These are phyloP conservation scores for Amorpha juglandis DNA, from an alignment of 2,888 invertebrate genomes.

Conservation along the genomic window DNA sequence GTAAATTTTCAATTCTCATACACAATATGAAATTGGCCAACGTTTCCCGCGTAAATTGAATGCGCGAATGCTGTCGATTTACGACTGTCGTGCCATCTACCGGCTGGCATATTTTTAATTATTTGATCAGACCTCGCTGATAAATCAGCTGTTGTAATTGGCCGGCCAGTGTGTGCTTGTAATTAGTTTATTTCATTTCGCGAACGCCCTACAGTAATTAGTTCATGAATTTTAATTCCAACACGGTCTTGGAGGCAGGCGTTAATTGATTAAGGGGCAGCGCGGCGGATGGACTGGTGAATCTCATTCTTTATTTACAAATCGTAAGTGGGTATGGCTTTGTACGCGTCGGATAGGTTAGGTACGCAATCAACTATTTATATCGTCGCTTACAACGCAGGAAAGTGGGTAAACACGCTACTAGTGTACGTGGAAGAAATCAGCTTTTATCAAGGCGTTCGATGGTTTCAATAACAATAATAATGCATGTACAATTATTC, in stretches of 20 bases:
- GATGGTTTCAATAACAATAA: neutral
- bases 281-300: constrained; percentile 30
- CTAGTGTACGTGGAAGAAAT: neutral
- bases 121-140: constrained; percentile 79
- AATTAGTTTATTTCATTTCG: constrained; percentile 73
- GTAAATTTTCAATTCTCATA: constrained; percentile 49
- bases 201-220: constrained; percentile 64
- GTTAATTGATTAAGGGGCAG: constrained; percentile 49
- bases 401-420: neutral
- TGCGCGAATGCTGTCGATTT: constrained; percentile 63
- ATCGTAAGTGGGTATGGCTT: constrained; percentile 29
- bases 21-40: constrained; percentile 50
- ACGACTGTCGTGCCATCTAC: constrained; percentile 59
- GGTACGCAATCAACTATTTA: constrained; percentile 24
- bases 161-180: constrained; percentile 60
- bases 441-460: neutral
- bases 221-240: constrained; percentile 42
- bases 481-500: no score
- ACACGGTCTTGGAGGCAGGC: constrained; percentile 48
- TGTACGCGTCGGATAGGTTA: constrained; percentile 21
- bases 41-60: constrained; percentile 73
- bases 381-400: neutral
- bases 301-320: constrained; percentile 31
- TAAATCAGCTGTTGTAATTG: constrained; percentile 75
- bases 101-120: constrained; percentile 74